phyloP scores from a whole-genome alignment of 2,888 invertebrate species.

The Argyresthia goedartella region DNA sequence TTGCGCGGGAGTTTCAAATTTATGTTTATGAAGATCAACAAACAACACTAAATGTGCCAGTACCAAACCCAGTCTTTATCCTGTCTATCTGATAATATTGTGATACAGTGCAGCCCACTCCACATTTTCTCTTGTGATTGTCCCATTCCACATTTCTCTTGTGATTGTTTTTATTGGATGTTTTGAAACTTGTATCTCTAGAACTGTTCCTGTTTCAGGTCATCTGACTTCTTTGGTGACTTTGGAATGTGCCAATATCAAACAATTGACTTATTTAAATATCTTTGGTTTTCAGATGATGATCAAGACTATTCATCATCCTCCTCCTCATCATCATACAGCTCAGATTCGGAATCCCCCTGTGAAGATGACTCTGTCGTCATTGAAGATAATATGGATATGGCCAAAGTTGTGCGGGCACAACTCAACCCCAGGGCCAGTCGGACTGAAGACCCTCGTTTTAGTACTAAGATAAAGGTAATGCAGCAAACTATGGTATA shows the following conservation, averaged over 20 bases:
- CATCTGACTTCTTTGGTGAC: too few species aligned
- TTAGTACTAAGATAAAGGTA: conserved; percentile 49
- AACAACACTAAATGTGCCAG: too few species aligned
- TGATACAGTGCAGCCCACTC: too few species aligned
- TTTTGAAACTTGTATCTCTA: neutral
- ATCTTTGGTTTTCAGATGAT: conserved; percentile 23
- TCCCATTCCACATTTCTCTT: too few species aligned
- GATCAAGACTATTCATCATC: conserved; percentile 54
- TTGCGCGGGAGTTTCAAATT: conserved; percentile 44
- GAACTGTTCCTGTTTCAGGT: too few species aligned
- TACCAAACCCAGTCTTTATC: too few species aligned
- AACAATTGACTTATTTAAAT: too few species aligned
- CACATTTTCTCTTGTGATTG: too few species aligned
- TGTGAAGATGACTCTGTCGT: conserved; percentile 57
- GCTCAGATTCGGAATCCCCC: conserved; percentile 53
- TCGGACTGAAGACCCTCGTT: conserved; percentile 51
- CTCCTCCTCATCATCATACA: conserved; percentile 48
- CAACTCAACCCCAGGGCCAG: conserved; percentile 50
- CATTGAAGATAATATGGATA: conserved; percentile 30
- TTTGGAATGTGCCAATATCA: too few species aligned
- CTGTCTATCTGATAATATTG: too few species aligned
- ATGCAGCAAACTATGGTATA: neutral
- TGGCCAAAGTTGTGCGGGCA: conserved; percentile 28
- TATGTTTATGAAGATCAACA: too few species aligned
- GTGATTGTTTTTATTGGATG: neutral